These are phyloP conservation scores for Scaptomyza montana DNA, from an alignment of 1,140 invertebrate genomes.

Conservation along the genomic window DNA sequence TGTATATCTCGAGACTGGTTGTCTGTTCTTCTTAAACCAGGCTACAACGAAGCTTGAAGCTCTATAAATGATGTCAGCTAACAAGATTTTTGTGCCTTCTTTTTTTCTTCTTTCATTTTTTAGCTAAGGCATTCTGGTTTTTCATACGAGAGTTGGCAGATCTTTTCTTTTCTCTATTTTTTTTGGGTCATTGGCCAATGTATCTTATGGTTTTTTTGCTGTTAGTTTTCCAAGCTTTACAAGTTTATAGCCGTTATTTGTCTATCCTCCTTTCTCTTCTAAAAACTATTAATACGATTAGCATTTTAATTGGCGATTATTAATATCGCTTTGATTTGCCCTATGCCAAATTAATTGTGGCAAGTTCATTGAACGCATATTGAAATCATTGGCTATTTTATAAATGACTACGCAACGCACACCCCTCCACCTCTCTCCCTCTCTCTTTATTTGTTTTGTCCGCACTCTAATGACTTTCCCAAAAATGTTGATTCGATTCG, in stretches of 20 bases:
- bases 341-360: slow-evolving; percentile 26
- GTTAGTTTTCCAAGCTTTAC: slow-evolving; percentile 17
- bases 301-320: slow-evolving; percentile 48
- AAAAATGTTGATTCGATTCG: slow-evolving; percentile 32
- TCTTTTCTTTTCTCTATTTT: slow-evolving; percentile 8
- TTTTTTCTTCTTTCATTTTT: background rate
- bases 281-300: slow-evolving; percentile 42
- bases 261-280: background rate
- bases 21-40: background rate
- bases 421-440: slow-evolving; percentile 13
- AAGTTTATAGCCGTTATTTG: slow-evolving; percentile 2
- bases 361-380: slow-evolving; percentile 69
- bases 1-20: slow-evolving; percentile 53
- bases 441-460: slow-evolving; percentile 14
- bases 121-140: slow-evolving; percentile 51
- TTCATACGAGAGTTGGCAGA: slow-evolving; percentile 26
- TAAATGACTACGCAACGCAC: slow-evolving; percentile 1
- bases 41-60: slow-evolving; percentile 17
- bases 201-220: slow-evolving; percentile 17
- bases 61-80: slow-evolving; percentile 63
- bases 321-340: slow-evolving; percentile 38
- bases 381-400: slow-evolving; percentile 17
- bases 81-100: slow-evolving; percentile 21
- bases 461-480: slow-evolving; percentile 46
- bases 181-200: slow-evolving; percentile 67